Base-by-base conservation (phyloP, 2,888 invertebrate genomes). In the Aspidiotus rigidus region DNA sequence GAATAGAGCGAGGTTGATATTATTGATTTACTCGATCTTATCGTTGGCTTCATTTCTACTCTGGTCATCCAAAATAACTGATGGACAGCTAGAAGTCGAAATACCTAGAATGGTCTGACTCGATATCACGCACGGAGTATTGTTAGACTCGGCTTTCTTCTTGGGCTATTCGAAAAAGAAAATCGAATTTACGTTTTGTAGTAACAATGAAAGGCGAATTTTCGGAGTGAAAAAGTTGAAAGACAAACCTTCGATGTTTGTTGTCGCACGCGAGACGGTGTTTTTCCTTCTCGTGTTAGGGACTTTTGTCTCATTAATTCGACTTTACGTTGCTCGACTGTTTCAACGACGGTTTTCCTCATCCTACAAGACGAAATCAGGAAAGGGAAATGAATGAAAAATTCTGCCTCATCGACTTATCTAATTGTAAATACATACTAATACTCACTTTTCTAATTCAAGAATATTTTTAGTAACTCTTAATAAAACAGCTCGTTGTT, bases 401-500 rank as follows among this genome's bases (percentile, higher is more conserved):
- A 57, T 57, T 3, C 2, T 16, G 57, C 10, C 1, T 57, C 5
- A 61, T 11, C 3, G 28, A 28, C 28, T 28, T 5, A 28, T 28
- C 28, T 28, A 28, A 28, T 28, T 28, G 28, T 61, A 28, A 28
- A 39, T 61, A 61, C 41, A 40, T 28, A 39, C 2, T 2, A 41
- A 53, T 53, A 13, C 59, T 49, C 28, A 70, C 70, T 61, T 70
- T 11, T 64, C 70, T 11, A 72, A 64, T 77, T 87, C 86, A 72
- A 85, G 84, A 74, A 84, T 81, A 75, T 87, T 86, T 74, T 85
- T 84, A 74, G 86, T 83, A 72, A 86, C 80, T 76, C 84, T 84
- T 70, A 86, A 76, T 69, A 87, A 77, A 69, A 88, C 78, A 0
- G 84, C 86, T 71, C 87, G 78, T 76, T 88, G 86, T 73, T 85